A percentile compares a stretch with the other conserved stretches of the same genome.
These are phyloP conservation scores for Hephaestus fuliginosus DNA, from an alignment of 2,797 vertebrate genomes.

Conservation along the genomic window DNA sequence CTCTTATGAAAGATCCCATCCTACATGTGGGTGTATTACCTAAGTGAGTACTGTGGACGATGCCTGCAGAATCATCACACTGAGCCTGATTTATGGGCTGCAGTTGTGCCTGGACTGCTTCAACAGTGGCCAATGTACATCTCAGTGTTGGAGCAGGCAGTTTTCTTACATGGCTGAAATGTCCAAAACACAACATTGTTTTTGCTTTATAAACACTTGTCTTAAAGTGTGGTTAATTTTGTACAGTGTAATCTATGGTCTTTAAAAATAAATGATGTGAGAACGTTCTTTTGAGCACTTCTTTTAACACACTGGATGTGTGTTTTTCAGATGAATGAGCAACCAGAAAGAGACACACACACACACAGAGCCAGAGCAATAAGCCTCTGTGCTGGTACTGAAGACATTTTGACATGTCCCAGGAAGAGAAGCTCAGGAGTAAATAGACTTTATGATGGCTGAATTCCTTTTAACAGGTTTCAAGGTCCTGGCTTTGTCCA, in stretches of 20 bases:
- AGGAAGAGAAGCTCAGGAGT: not conserved
- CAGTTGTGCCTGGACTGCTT: constrained; percentile 28
- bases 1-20: not conserved
- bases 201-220: constrained; percentile 22
- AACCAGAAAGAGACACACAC: not conserved
- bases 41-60: not conserved
- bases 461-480: not conserved
- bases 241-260: constrained; percentile 26
- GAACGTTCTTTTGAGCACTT: not conserved
- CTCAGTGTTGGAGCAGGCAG: constrained; percentile 7
- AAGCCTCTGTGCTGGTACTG: not conserved
- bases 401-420: not conserved
- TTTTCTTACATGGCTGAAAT: not conserved
- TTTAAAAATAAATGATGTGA: constrained; percentile 51
- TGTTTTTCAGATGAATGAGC: not conserved
- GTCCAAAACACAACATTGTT: not conserved
- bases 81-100: not conserved
- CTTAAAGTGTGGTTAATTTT: constrained; percentile 11
- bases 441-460: not conserved
- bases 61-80: not conserved
- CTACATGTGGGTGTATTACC: constrained; percentile 6
- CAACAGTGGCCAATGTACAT: not conserved
- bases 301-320: not conserved
- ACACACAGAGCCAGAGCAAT: not conserved
- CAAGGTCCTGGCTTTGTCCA: not conserved